Evolutionary conservation across 2,113 vertebrate species (phyloP), one percentile per base, ranked within the genome.

Genomic region (Panurus biarmicus): DNA sequence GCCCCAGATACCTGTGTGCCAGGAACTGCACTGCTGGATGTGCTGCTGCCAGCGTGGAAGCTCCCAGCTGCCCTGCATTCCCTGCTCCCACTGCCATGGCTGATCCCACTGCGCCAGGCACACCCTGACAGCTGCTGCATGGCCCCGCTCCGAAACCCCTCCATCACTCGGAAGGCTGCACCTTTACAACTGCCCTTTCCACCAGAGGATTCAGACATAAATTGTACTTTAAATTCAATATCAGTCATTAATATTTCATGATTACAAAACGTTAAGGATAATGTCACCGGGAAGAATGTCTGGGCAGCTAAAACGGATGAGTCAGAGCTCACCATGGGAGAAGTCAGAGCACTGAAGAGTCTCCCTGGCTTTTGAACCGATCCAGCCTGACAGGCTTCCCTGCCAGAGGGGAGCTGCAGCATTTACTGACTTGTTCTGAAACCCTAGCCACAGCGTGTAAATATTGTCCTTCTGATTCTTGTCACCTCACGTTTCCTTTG

Each of bases 191-290:
- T 97, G 97, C 97, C 97, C 98, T 98, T 98, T 98, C 97, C 69
- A 18, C 95, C 82, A 81, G 93, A 96, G 97, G 95, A 97, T 95
- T 95, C 97, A 97, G 97, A 97, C 97, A 97, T 97, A 97, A 97
- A 97, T 97, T 96, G 97, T 97, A 94, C 96, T 98, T 98, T 97
- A 97, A 97, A 98, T 98, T 97, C 98, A 98, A 95, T 97, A 98
- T 98, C 85, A 95, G 96, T 97, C 97, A 98, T 98, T 98, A 98
- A 98, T 98, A 98, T 98, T 98, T 98, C 97, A 98, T 97, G 97
- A 97, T 98, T 98, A 98, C 97, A 98, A 98, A 98, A 97, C 97
- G 96, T 95, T 97, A 94, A 95, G 97, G 97, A 97, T 97, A 98
- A 98, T 97, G 98, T 98, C 97, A 97, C 96, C 72, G 94, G 96